phyloP scores from a whole-genome alignment of 64 coral and sea anemone species.

The Cladopsammia gracilis region DNA sequence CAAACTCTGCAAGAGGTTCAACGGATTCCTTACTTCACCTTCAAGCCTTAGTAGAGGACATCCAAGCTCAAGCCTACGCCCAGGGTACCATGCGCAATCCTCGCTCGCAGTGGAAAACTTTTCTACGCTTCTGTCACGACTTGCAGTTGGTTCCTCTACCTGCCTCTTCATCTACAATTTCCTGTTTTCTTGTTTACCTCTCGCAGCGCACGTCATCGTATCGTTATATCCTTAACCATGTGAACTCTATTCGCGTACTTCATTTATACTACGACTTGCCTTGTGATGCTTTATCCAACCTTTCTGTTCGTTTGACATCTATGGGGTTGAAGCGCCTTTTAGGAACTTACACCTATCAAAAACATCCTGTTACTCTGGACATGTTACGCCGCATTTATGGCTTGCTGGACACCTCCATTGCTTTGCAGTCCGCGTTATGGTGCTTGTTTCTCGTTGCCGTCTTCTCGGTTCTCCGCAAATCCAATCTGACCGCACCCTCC shows the following conservation, averaged over 20 bases:
- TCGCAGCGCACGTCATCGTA: conserved; percentile 9
- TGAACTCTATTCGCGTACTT: not conserved
- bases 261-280: not conserved
- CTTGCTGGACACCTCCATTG: not conserved
- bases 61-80: conserved; percentile 26
- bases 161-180: not conserved
- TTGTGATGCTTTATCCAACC: not conserved
- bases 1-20: not conserved
- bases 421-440: not conserved
- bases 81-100: conserved; percentile 15
- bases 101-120: not conserved
- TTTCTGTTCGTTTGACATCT: not conserved
- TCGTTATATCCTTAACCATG: not conserved
- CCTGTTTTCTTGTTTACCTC: not conserved
- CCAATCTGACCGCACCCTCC: conserved; percentile 21
- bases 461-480: conserved; percentile 15
- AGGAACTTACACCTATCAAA: not conserved
- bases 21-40: not conserved
- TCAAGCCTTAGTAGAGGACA: not conserved
- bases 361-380: no score
- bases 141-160: not conserved
- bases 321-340: not conserved
- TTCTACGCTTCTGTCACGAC: not conserved
- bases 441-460: not conserved
- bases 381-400: not conserved